Percentiles rank a stretch among this genome's conserved stretches.
Evolutionary conservation across 37 sponge, comb jelly and placozoan species (phyloP).

Genomic region (Theonella swinhoei): DNA sequence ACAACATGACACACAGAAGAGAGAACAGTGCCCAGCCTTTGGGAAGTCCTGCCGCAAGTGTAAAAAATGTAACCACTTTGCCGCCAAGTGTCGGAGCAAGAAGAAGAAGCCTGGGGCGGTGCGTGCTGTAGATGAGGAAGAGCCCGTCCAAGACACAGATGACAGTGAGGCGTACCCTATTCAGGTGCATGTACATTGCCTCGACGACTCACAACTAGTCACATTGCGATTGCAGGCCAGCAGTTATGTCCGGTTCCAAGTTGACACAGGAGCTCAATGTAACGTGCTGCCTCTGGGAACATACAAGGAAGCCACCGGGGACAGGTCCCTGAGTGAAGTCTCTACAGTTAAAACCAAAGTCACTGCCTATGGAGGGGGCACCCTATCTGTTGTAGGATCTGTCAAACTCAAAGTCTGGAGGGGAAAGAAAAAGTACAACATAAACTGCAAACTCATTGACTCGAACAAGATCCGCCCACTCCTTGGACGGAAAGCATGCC

Average conservation of each 20-base stretch:
- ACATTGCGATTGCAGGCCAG: neutral
- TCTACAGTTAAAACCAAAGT: neutral
- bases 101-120: too few relatives aligned
- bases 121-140: too few relatives aligned
- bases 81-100: too few relatives aligned
- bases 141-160: too few relatives aligned
- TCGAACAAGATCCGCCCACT: slow-evolving; percentile 6
- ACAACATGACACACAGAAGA: too few relatives aligned
- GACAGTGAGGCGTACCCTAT: neutral
- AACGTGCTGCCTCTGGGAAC: neutral
- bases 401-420: neutral
- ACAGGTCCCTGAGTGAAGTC: neutral
- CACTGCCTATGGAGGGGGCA: neutral
- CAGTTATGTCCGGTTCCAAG: slow-evolving; percentile 13
- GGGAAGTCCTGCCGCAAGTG: too few relatives aligned
- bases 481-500: slow-evolving; percentile 31
- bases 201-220: slow-evolving; percentile 17
- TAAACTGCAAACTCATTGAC: neutral
- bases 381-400: too few relatives aligned
- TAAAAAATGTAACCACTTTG: too few relatives aligned
- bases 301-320: neutral
- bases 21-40: too few relatives aligned
- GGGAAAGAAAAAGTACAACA: neutral
- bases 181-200: neutral
- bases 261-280: slow-evolving; percentile 34